phyloP scores from a whole-genome alignment of 2,797 vertebrate species.

The Myripristis murdjan region DNA sequence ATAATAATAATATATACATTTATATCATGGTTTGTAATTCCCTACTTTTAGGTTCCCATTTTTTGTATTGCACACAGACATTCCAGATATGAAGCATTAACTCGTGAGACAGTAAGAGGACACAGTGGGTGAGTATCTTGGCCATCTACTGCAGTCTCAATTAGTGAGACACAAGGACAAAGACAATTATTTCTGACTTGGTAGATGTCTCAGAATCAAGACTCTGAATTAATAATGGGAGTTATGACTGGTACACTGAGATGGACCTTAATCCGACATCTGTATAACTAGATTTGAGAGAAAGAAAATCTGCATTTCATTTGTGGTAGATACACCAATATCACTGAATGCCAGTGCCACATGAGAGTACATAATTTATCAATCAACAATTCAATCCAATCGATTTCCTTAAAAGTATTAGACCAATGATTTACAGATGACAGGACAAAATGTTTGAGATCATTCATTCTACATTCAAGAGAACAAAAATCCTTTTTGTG shows the following conservation, averaged over 20 bases:
- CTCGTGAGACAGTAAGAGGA: conserved; percentile 52
- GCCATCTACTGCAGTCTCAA: conserved; percentile 29
- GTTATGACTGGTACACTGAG: conserved; percentile 19
- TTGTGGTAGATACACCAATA: conserved; percentile 21
- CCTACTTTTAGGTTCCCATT: conserved; percentile 66
- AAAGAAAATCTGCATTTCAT: conserved; percentile 13
- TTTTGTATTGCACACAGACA: conserved; percentile 81
- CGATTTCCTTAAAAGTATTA: conserved; percentile 18
- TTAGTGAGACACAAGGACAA: conserved; percentile 24
- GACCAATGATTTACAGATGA: conserved; percentile 17
- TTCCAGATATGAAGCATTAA: conserved; percentile 67
- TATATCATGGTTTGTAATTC: conserved; percentile 71
- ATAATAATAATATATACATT: conserved; percentile 73
- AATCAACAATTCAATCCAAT: conserved; percentile 20
- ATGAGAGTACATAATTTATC: conserved; percentile 15
- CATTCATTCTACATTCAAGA: conserved; percentile 27
- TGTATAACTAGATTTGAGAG: conserved; percentile 13
- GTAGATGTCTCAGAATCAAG: conserved; percentile 24
- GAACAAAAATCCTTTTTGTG: conserved; percentile 29
- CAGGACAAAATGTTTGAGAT: conserved; percentile 26
- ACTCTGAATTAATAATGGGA: conserved; percentile 46
- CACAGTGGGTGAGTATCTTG: conserved; percentile 41
- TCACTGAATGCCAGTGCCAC: conserved; percentile 11
- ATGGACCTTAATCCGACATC: conserved; percentile 5
- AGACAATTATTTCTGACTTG: conserved; percentile 19